phyloP scores from a whole-genome alignment of 2,113 vertebrate species.

The Sorex araneus region DNA sequence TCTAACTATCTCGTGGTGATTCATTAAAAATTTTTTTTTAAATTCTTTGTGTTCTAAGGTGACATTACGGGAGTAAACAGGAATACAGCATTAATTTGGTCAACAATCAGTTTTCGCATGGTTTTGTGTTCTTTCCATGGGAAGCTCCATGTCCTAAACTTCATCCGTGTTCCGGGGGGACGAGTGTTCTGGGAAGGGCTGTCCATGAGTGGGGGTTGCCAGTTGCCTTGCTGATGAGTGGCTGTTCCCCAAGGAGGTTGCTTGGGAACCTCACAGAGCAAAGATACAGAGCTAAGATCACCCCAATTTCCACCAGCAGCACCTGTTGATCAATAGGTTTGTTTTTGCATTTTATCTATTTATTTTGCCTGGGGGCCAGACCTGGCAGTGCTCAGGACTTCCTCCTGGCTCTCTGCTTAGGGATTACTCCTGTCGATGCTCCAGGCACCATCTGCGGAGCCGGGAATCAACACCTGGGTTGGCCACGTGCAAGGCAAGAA shows the following conservation, averaged over 20 bases:
- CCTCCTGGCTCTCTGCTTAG: too few relatives aligned
- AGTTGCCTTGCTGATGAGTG: background rate
- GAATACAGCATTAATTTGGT: background rate
- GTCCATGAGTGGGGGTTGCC: background rate
- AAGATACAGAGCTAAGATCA: background rate
- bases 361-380: too few relatives aligned
- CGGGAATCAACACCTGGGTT: too few relatives aligned
- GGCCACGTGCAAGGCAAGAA: too few relatives aligned
- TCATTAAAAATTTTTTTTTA: too few relatives aligned
- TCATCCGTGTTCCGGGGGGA: background rate
- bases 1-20: too few relatives aligned
- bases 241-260: background rate
- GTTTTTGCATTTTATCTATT: background rate
- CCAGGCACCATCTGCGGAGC: too few relatives aligned
- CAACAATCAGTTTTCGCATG: constrained; percentile 9
- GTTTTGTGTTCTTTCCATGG: background rate
- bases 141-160: background rate
- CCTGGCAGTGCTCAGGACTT: too few relatives aligned
- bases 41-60: background rate
- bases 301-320: background rate
- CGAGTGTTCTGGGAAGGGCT: background rate
- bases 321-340: background rate
- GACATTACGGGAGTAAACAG: background rate
- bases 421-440: too few relatives aligned
- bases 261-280: accelerated